Conservation (phyloP, 2,797 vertebrate genomes). For the Hypotaenidia okinawae region DNA sequence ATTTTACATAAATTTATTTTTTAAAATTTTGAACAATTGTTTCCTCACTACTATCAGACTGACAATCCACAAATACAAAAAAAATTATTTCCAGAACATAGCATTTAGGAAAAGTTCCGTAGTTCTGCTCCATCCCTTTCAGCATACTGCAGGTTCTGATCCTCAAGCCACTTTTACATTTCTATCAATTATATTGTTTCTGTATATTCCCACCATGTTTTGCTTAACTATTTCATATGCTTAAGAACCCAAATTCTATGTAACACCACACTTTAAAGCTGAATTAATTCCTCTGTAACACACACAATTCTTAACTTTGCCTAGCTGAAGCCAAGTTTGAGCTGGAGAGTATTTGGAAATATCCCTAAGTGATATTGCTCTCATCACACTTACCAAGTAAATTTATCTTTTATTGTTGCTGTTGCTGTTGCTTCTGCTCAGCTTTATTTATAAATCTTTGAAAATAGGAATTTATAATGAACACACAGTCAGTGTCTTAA, state of each 20-base stretch:
- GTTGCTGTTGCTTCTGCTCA: slow-evolving; percentile 8
- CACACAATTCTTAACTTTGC: background rate
- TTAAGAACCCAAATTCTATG: background rate
- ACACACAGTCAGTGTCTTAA: slow-evolving; percentile 41
- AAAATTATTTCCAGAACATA: background rate
- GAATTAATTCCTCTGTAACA: background rate
- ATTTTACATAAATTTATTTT: background rate
- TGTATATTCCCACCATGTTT: background rate
- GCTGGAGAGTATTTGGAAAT: slow-evolving; percentile 19
- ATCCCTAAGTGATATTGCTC: slow-evolving; percentile 6
- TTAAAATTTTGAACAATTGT: background rate
- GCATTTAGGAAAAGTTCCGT: background rate
- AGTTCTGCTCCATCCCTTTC: background rate
- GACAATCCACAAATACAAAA: background rate
- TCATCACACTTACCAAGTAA: slow-evolving; percentile 7
- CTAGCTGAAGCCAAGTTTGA: slow-evolving; percentile 25
- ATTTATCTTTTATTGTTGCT: slow-evolving; percentile 3
- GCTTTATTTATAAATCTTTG: slow-evolving; percentile 49
- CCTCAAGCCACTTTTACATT: background rate
- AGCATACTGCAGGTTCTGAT: background rate
- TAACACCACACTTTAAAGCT: background rate
- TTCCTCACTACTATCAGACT: background rate
- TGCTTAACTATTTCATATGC: background rate
- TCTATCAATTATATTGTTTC: background rate
- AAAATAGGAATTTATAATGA: slow-evolving; percentile 50